Evolutionary conservation across 2,888 invertebrate species (phyloP).

Genomic region (Catocala sponsa): DNA sequence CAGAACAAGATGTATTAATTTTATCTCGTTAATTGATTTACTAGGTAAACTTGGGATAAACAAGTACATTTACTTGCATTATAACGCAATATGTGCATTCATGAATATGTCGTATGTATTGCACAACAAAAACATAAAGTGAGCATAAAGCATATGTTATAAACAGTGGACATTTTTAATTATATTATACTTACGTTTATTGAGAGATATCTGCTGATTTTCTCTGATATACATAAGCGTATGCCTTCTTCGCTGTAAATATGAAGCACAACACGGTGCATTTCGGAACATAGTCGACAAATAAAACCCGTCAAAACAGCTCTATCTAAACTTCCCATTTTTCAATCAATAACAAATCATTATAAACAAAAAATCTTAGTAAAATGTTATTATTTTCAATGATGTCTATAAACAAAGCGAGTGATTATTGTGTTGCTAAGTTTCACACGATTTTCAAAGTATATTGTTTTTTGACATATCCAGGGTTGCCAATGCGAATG

Average conservation of each 20-base stretch:
- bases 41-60: no score
- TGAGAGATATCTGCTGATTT: constrained; percentile 94
- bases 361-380: background rate
- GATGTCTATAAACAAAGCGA: background rate
- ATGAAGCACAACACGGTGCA: constrained; percentile 94
- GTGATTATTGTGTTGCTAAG: no score
- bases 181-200: constrained; percentile 89
- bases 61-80: no score
- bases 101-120: no score
- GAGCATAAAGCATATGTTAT: no score
- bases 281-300: constrained; percentile 95
- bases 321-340: constrained; percentile 94
- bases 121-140: no score
- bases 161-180: background rate
- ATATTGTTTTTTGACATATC: no score
- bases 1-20: no score
- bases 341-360: background rate
- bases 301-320: constrained; percentile 94
- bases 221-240: constrained; percentile 92
- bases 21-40: no score
- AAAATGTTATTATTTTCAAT: background rate
- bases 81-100: no score
- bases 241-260: constrained; percentile 94
- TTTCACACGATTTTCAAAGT: no score
- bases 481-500: no score